A percentile compares a stretch with the other conserved stretches of the same genome.
Conservation (phyloP, 2,888 invertebrate species). For the Drosophila fungiperda region DNA sequence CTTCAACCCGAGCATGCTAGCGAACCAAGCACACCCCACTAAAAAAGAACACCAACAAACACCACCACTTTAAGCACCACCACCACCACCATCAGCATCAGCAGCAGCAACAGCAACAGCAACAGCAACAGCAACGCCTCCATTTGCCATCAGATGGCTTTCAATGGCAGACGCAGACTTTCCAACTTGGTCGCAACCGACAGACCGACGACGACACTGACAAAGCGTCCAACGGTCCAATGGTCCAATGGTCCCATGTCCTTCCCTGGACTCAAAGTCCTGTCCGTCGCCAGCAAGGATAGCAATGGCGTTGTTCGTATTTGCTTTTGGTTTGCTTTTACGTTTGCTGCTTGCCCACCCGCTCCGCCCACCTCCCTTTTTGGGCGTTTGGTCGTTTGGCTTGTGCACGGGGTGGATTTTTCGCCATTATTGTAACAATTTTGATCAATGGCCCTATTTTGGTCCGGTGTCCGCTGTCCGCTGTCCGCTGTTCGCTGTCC, state of each 20-base stretch:
- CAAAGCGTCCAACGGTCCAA: constrained; percentile 27
- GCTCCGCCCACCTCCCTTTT: neutral
- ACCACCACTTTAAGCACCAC: constrained; percentile 10
- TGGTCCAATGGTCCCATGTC: constrained; percentile 27
- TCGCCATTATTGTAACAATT: constrained; percentile 83
- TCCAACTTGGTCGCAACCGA: constrained; percentile 20
- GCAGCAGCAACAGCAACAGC: neutral
- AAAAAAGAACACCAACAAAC: constrained; percentile 5
- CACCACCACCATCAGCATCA: constrained; percentile 6
- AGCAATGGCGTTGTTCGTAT: constrained; percentile 74
- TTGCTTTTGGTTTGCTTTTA: constrained; percentile 48
- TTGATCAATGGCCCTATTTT: constrained; percentile 82
- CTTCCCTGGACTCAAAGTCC: constrained; percentile 26
- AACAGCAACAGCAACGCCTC: constrained; percentile 25
- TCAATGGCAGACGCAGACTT: constrained; percentile 72
- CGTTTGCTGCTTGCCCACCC: constrained; percentile 13
- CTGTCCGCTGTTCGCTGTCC: neutral
- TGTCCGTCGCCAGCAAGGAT: constrained; percentile 51
- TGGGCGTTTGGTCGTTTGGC: constrained; percentile 42
- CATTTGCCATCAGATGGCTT: constrained; percentile 72
- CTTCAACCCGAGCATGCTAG: constrained; percentile 5
- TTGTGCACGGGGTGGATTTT: constrained; percentile 74
- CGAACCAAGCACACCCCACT: constrained; percentile 27
- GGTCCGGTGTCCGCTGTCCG: constrained; percentile 56
- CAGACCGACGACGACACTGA: constrained; percentile 17